Conservation (phyloP, 2,113 vertebrate species). For the Caretta caretta region DNA sequence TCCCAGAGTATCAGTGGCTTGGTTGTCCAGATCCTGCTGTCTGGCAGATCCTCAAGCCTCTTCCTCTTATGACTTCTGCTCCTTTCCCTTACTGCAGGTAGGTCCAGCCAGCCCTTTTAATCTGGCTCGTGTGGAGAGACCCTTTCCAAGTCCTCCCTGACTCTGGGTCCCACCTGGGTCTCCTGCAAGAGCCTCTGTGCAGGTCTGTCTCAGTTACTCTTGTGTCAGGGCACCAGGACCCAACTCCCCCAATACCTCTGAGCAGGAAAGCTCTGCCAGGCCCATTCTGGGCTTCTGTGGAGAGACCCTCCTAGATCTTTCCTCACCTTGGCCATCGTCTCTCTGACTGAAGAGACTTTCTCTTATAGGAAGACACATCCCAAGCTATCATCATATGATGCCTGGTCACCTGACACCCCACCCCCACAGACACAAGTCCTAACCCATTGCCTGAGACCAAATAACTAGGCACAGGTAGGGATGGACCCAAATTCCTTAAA, state of each 20-base stretch:
- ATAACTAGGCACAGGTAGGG: neutral
- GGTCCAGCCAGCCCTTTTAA: neutral
- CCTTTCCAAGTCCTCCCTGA: neutral
- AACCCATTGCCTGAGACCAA: neutral
- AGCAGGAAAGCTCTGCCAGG: neutral
- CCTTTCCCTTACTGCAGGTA: neutral
- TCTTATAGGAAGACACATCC: neutral
- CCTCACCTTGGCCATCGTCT: neutral
- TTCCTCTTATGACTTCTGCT: neutral
- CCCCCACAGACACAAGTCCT: no score
- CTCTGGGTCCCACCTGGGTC: no score
- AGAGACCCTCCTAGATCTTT: neutral
- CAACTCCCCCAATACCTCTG: neutral
- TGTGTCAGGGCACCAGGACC: neutral
- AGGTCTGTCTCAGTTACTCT: neutral
- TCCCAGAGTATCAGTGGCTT: neutral
- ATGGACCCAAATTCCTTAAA: neutral
- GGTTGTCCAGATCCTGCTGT: neutral
- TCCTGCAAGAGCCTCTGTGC: neutral
- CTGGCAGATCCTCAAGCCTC: no score
- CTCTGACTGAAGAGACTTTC: neutral
- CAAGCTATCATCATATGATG: neutral
- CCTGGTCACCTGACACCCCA: neutral
- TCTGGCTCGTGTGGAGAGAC: neutral
- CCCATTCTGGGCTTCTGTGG: neutral